phyloP scores from a whole-genome alignment of 2,888 invertebrate genomes.

The Agriopis leucophaearia region DNA sequence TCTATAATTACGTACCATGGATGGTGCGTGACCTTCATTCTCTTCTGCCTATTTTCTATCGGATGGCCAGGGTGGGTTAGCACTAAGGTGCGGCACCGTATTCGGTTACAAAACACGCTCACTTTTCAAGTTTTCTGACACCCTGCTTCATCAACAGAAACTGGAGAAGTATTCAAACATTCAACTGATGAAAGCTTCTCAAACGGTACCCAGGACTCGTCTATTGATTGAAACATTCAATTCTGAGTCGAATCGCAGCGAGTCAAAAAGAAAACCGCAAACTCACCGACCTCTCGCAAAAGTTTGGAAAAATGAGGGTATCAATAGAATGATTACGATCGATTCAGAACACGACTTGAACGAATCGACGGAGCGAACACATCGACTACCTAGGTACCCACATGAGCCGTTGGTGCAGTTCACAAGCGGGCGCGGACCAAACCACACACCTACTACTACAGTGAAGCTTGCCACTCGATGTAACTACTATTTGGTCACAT shows the following conservation, averaged over 20 bases:
- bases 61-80: too few relatives aligned
- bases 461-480: background rate
- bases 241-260: background rate
- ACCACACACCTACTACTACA: background rate
- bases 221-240: slow-evolving; percentile 19
- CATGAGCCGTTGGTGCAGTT: background rate
- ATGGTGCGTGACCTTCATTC: too few relatives aligned
- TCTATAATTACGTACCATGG: too few relatives aligned
- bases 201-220: background rate
- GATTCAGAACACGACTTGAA: slow-evolving; percentile 27
- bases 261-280: slow-evolving; percentile 15
- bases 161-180: background rate
- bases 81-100: background rate
- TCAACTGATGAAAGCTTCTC: slow-evolving; percentile 1
- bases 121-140: background rate
- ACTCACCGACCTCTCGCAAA: background rate
- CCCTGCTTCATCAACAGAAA: background rate
- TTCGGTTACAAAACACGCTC: background rate
- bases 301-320: slow-evolving; percentile 30
- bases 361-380: slow-evolving; percentile 14
- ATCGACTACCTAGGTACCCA: background rate
- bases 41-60: too few relatives aligned
- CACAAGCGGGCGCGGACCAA: background rate
- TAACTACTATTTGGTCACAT: too few relatives aligned
- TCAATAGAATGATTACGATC: slow-evolving; percentile 29